phyloP scores from a whole-genome alignment of 2,797 vertebrate species.

The Microctenopoma stevenorrisi region DNA sequence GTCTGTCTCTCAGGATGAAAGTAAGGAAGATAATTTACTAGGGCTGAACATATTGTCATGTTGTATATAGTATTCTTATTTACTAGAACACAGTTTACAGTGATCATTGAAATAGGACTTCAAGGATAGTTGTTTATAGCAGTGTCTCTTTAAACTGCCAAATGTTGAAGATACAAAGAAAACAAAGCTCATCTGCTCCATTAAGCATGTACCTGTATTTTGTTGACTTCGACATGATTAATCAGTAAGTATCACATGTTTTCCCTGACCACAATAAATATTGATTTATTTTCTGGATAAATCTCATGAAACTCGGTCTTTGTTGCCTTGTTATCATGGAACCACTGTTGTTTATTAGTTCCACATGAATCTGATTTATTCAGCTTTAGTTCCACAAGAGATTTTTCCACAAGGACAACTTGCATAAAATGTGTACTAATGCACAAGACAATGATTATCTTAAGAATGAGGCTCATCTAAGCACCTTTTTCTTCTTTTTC shows the following conservation, averaged over 20 bases:
- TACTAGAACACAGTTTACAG: too few relatives aligned
- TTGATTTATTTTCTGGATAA: constrained; percentile 7
- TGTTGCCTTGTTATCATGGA: background rate
- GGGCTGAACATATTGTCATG: too few relatives aligned
- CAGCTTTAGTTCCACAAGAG: constrained; percentile 3
- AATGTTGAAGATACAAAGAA: background rate
- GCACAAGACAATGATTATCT: constrained; percentile 15
- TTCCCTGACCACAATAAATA: background rate
- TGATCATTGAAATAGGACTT: too few relatives aligned
- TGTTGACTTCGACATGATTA: background rate
- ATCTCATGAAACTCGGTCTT: background rate
- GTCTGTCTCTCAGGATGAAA: background rate
- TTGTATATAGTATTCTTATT: too few relatives aligned
- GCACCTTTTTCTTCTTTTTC: background rate
- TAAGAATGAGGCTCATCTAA: constrained; percentile 15
- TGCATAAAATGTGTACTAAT: constrained; percentile 6
- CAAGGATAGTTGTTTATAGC: too few relatives aligned
- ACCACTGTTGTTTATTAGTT: constrained; percentile 35
- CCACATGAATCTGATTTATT: constrained; percentile 28
- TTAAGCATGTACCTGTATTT: background rate
- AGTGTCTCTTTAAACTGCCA: background rate
- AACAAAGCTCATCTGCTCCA: background rate
- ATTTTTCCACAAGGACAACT: constrained; percentile 30
- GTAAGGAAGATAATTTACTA: background rate
- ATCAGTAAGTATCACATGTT: background rate